Evolutionary conservation across 64 coral and sea anemone genomes (phyloP).

Genomic region (Montipora cactus): DNA sequence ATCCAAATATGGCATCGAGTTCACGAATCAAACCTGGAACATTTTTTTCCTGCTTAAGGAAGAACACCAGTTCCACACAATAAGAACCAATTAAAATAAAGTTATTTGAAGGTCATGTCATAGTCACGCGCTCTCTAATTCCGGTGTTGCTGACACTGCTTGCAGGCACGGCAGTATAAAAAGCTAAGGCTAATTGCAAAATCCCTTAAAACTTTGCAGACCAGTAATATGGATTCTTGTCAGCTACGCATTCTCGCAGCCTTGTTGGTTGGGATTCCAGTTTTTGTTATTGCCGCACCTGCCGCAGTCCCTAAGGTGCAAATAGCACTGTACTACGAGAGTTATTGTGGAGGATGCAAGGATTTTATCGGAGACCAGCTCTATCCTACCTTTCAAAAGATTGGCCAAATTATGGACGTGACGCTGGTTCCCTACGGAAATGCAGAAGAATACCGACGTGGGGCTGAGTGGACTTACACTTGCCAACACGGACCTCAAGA

Average conservation of each 20-base stretch:
- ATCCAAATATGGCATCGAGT: too few relatives aligned
- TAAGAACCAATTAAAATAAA: too few relatives aligned
- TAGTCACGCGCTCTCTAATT: slow-evolving; percentile 1
- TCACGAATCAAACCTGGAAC: too few relatives aligned
- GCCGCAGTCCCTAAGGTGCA: slow-evolving; percentile 47
- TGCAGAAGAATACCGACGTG: slow-evolving; percentile 33
- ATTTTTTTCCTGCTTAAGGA: too few relatives aligned
- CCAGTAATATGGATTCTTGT: neutral
- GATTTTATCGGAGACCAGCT: slow-evolving; percentile 57
- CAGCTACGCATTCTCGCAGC: neutral
- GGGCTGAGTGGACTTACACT: slow-evolving; percentile 55
- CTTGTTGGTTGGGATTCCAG: neutral
- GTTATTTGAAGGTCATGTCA: slow-evolving; percentile 3
- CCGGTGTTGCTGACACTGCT: neutral
- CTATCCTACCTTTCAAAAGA: slow-evolving; percentile 70
- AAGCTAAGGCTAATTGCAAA: neutral
- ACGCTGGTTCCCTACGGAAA: slow-evolving; percentile 84
- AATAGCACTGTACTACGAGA: slow-evolving; percentile 77
- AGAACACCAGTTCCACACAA: too few relatives aligned
- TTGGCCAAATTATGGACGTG: slow-evolving; percentile 82
- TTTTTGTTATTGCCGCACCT: neutral
- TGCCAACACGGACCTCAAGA: slow-evolving; percentile 82
- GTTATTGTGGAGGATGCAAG: slow-evolving; percentile 71
- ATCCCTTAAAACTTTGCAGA: neutral
- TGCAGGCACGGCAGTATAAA: neutral